phyloP scores from a whole-genome alignment of 2,113 vertebrate genomes.

The Fregata magnificens region DNA sequence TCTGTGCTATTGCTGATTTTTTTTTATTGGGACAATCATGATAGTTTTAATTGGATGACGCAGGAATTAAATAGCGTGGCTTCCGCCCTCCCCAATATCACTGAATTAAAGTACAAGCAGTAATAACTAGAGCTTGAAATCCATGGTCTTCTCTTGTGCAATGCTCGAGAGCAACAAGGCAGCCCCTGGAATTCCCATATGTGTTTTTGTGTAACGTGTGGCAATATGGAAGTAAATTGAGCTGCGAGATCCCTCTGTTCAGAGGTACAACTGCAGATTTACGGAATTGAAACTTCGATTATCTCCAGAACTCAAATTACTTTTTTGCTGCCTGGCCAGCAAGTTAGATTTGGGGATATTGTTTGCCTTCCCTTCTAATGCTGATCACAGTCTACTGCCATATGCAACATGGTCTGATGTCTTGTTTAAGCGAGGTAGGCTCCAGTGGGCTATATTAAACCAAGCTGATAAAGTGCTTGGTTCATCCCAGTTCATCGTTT shows the following conservation, averaged over 20 bases:
- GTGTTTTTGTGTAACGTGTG: fast-evolving
- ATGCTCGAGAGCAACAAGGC: background rate
- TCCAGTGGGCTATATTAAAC: background rate
- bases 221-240: background rate
- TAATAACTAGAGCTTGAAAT: background rate
- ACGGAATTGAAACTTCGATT: background rate
- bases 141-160: no score
- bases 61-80: background rate
- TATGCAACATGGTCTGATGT: fast-evolving
- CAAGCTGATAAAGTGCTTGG: no score
- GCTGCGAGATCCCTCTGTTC: background rate
- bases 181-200: background rate
- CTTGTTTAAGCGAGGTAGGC: background rate
- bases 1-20: background rate
- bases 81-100: background rate
- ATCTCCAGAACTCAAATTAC: background rate
- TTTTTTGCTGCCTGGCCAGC: background rate
- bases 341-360: background rate
- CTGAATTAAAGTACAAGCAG: no score
- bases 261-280: background rate
- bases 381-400: no score
- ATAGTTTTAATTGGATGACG: background rate
- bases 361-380: background rate
- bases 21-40: background rate
- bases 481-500: no score